Conservation (phyloP, 1,140 invertebrate genomes). For the Adelges cooleyi region DNA sequence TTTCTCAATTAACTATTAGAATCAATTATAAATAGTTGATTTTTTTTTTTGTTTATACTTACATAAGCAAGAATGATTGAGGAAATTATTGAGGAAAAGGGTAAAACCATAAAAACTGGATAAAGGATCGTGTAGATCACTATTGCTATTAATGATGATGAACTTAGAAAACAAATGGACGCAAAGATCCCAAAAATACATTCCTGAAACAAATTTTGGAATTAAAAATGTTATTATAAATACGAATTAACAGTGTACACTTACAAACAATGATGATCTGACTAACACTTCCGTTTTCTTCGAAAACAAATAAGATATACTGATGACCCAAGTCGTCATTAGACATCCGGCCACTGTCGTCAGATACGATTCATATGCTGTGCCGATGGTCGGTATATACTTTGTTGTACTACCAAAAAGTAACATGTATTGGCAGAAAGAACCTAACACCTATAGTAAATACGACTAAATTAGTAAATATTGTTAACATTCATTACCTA, state of each 20-base stretch:
- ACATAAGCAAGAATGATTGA: conserved; percentile 15
- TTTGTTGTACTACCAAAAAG: conserved; percentile 61
- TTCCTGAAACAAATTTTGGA: conserved; percentile 1
- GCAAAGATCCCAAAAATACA: conserved; percentile 19
- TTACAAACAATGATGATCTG: conserved; percentile 63
- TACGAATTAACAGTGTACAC: neutral
- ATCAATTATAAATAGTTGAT: no score
- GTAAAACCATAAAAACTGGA: neutral
- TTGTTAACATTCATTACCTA: neutral
- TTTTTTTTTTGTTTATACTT: no score
- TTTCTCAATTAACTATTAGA: no score
- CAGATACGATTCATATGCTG: conserved; percentile 60
- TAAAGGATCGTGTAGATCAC: neutral
- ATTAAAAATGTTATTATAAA: neutral
- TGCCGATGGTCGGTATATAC: conserved; percentile 52
- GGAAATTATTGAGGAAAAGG: neutral
- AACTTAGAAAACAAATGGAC: conserved; percentile 1
- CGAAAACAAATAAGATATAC: conserved; percentile 62
- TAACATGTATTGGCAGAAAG: conserved; percentile 60
- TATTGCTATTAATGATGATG: conserved; percentile 8
- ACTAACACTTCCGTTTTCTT: conserved; percentile 59
- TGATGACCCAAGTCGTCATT: conserved; percentile 54
- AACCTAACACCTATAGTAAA: conserved; percentile 50
- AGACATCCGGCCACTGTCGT: conserved; percentile 62
- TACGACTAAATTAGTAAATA: conserved; percentile 3